These are phyloP conservation scores for Hirundo rustica DNA, from an alignment of 2,797 vertebrate species.

Conservation along the genomic window DNA sequence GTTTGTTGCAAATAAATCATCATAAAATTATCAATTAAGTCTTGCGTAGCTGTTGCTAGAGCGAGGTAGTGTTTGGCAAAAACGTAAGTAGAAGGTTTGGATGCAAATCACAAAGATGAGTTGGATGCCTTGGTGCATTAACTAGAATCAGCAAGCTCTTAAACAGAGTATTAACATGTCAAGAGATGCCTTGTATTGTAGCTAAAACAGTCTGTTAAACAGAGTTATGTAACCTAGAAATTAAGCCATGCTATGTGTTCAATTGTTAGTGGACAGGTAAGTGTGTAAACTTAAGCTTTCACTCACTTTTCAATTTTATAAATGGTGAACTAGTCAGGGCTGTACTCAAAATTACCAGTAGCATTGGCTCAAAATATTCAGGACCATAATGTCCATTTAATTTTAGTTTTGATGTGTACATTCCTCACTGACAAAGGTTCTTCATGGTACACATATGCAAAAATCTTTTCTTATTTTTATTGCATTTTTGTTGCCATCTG, in stretches of 20 bases:
- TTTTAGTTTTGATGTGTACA: neutral
- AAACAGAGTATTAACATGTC: neutral
- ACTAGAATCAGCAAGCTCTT: neutral
- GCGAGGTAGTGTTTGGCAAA: neutral
- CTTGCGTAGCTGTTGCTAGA: neutral
- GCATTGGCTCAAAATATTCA: neutral
- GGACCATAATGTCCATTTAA: neutral
- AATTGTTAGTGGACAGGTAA: neutral
- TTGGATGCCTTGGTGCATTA: neutral
- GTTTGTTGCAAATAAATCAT: slow-evolving; percentile 10
- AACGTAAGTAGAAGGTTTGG: neutral
- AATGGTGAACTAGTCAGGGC: neutral
- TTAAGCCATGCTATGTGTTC: neutral
- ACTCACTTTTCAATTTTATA: neutral
- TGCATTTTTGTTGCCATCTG: neutral
- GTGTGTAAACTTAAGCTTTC: neutral
- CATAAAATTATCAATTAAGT: neutral
- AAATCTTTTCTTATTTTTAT: neutral
- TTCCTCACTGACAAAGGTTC: neutral
- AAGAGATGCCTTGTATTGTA: neutral
- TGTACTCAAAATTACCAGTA: neutral
- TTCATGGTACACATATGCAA: neutral
- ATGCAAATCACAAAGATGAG: neutral
- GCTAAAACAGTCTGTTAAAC: neutral
- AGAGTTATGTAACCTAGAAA: neutral